Evolutionary conservation across 2,888 invertebrate genomes (phyloP).

Genomic region (Athrips mouffetella): DNA sequence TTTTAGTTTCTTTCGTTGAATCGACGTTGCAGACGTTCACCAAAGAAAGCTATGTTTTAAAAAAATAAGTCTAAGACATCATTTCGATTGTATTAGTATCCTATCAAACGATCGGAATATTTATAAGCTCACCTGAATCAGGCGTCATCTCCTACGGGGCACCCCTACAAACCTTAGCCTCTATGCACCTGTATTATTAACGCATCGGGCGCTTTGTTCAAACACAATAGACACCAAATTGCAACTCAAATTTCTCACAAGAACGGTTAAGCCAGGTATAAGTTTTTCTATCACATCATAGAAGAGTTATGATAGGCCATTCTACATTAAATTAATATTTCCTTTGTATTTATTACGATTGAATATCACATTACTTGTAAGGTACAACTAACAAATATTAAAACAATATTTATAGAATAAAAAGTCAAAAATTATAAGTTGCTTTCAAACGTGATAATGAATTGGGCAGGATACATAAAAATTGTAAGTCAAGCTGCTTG

Average conservation of each 20-base stretch:
- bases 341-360: conserved; percentile 16
- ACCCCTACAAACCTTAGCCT: conserved; percentile 44
- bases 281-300: conserved; percentile 42
- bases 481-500: no score
- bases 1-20: no score
- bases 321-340: conserved; percentile 26
- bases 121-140: no score
- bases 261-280: conserved; percentile 54
- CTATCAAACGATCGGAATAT: background rate
- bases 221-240: conserved; percentile 72
- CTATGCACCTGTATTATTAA: conserved; percentile 74
- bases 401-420: conserved; percentile 6
- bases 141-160: conserved; percentile 35
- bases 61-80: background rate
- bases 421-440: background rate
- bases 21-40: no score
- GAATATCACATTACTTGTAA: conserved; percentile 13
- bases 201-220: conserved; percentile 71
- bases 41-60: no score
- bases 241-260: conserved; percentile 68
- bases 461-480: no score
- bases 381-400: background rate
- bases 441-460: no score
- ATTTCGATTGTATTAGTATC: background rate
- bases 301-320: conserved; percentile 33